These are phyloP conservation scores for Lutraria lutraria DNA, from an alignment of 2,888 invertebrate species.

Conservation along the genomic window DNA sequence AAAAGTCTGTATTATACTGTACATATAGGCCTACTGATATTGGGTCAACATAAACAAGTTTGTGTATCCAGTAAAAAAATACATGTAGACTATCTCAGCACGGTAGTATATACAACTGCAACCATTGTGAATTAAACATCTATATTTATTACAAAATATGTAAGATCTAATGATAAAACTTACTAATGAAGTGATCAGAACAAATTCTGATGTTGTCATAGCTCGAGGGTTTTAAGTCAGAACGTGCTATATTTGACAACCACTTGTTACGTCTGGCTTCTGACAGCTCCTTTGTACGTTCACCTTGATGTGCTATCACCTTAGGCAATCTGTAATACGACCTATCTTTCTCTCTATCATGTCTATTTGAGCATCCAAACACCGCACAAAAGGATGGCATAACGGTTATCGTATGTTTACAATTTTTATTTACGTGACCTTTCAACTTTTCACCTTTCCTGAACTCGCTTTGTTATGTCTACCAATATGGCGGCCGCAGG, in stretches of 20 bases:
- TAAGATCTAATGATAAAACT: not conserved
- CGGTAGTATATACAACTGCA: too few species aligned
- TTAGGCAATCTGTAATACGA: slow-evolving; percentile 35
- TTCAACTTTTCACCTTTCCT: not conserved
- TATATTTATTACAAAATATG: too few species aligned
- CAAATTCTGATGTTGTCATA: slow-evolving; percentile 46
- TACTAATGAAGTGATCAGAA: slow-evolving; percentile 53
- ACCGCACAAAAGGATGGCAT: slow-evolving; percentile 28
- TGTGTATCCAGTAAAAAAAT: too few species aligned
- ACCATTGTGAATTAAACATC: too few species aligned
- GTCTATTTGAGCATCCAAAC: slow-evolving; percentile 27
- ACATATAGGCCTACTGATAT: too few species aligned
- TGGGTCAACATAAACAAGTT: too few species aligned
- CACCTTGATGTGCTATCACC: slow-evolving; percentile 53
- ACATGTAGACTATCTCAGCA: too few species aligned
- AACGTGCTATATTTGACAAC: slow-evolving; percentile 48
- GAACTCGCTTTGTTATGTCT: slow-evolving; percentile 1
- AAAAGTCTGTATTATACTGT: too few species aligned
- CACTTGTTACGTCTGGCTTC: slow-evolving; percentile 43
- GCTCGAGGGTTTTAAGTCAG: slow-evolving; percentile 48
- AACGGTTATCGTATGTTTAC: too few species aligned
- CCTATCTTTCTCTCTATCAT: slow-evolving; percentile 11
- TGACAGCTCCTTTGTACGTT: slow-evolving; percentile 44
- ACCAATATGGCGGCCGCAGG: slow-evolving; percentile 14
- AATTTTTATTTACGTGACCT: not conserved